Percentiles rank a stretch among this genome's conserved stretches.
phyloP scores from a whole-genome alignment of 1,140 invertebrate species.

The Asobara japonica region DNA sequence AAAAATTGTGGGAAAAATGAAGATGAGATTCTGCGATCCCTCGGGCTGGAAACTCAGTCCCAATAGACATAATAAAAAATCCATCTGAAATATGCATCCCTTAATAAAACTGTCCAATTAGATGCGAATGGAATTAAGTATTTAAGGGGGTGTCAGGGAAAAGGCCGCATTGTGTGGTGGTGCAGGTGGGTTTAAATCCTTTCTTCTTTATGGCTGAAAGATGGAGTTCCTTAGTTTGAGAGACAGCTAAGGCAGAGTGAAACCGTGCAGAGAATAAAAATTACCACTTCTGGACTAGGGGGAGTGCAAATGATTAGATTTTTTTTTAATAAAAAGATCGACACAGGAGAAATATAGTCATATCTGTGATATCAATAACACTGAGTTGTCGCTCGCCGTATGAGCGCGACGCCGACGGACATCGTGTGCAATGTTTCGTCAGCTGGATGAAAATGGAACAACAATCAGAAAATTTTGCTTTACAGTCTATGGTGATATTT shows the following conservation, averaged over 20 bases:
- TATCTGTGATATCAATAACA: too few species aligned
- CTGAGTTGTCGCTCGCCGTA: too few species aligned
- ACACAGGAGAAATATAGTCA: too few species aligned
- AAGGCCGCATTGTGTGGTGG: constrained; percentile 8
- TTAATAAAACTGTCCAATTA: constrained; percentile 68
- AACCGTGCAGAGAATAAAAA: too few species aligned
- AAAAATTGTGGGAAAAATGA: constrained; percentile 17
- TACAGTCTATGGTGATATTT: too few species aligned
- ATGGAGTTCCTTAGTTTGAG: not conserved
- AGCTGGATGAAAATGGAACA: too few species aligned
- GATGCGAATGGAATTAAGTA: constrained; percentile 64
- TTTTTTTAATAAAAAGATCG: not conserved
- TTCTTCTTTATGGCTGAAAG: constrained; percentile 19
- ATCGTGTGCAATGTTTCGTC: too few species aligned
- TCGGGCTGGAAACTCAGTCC: constrained; percentile 32
- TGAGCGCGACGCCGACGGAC: too few species aligned
- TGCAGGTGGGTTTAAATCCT: constrained; percentile 10
- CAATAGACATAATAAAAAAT: constrained; percentile 65
- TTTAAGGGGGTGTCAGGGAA: constrained; percentile 54
- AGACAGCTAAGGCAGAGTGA: not conserved
- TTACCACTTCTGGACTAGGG: too few species aligned
- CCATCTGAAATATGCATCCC: constrained; percentile 67
- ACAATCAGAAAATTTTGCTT: too few species aligned
- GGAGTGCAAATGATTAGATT: too few species aligned
- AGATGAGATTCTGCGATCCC: constrained; percentile 18